Base-by-base conservation (phyloP, 2,888 invertebrate genomes). In the Isotomurus palustris region DNA sequence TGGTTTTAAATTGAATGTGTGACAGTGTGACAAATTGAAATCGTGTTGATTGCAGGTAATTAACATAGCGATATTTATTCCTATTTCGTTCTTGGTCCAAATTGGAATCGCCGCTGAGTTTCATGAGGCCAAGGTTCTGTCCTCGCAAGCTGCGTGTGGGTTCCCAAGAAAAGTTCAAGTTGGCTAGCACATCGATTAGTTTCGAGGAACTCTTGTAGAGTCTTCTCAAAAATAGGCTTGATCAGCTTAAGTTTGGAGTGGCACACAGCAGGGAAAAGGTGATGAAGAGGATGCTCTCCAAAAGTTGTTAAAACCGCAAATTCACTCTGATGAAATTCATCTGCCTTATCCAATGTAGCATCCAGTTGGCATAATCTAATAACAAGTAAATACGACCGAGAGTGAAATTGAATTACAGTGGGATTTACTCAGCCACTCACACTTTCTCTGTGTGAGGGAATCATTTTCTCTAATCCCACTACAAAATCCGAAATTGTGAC, bases 231-330 rank as follows among this genome's bases (percentile, higher is more conserved):
- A 21, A 58, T 60, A 2, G 53, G 55, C 32, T 59, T 56, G 27
- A 71, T 61, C 19, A 70, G 52, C 8, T 68, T 38, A 8, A 86
- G 57, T 54, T 68, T 68, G 22, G 64, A 68, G 55, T 72, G 71
- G 35, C 61, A 61, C 29, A 91, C 71, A 0, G 88, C 86, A 0
- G 90, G 91, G 70, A 91, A 85, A 19, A 91, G 76, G 75, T 91
- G 91, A 74, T 91, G 90, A 2, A 90, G 77, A 0, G 81, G 80
- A 73, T 91, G 91, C 58, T 86, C 84, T 0, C 90, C 90, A 70
- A 88, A 91, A 60, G 84, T 80, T 0, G 86, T 85, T 50, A 89
- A 73, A 22, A 68, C 66, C 32, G 70, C 60, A 29, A 72, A 64
- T 25, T 71, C 58, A n/a, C 56, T 67, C 38, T 64, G 28, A 50